Evolutionary conservation across 2,797 vertebrate species (phyloP).

Genomic region (Scomberomorus guttatus): DNA sequence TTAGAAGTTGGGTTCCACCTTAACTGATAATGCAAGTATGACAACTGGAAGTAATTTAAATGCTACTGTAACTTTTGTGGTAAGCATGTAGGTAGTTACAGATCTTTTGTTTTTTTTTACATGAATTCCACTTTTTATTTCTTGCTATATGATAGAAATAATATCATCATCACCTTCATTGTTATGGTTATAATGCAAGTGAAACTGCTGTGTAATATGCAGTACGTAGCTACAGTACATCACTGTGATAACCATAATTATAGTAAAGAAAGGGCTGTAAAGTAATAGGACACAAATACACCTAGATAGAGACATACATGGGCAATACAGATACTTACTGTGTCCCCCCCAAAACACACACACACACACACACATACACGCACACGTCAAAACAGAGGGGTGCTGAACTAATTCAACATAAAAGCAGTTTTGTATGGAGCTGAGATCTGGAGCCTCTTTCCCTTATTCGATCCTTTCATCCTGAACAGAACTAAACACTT

Average conservation of each 20-base stretch:
- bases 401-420: slow-evolving; percentile 65
- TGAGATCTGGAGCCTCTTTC: slow-evolving; percentile 61
- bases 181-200: not conserved
- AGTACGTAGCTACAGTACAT: not conserved
- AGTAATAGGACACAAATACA: slow-evolving; percentile 3
- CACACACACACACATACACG: not conserved
- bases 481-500: slow-evolving; percentile 22
- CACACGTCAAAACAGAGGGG: slow-evolving; percentile 32
- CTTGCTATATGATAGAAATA: not conserved
- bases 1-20: not conserved
- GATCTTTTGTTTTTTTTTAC: not conserved
- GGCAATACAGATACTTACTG: slow-evolving; percentile 9
- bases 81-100: not conserved
- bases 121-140: too few species aligned
- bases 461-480: slow-evolving; percentile 57
- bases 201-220: not conserved
- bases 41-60: not conserved
- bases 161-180: not conserved
- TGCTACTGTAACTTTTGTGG: not conserved
- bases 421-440: slow-evolving; percentile 69
- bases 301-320: not conserved
- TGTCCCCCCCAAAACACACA: not conserved
- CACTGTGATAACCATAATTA: not conserved
- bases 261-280: not conserved
- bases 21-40: not conserved